These are phyloP conservation scores for Temnothorax longispinosus DNA, from an alignment of 1,140 invertebrate genomes.

Conservation along the genomic window DNA sequence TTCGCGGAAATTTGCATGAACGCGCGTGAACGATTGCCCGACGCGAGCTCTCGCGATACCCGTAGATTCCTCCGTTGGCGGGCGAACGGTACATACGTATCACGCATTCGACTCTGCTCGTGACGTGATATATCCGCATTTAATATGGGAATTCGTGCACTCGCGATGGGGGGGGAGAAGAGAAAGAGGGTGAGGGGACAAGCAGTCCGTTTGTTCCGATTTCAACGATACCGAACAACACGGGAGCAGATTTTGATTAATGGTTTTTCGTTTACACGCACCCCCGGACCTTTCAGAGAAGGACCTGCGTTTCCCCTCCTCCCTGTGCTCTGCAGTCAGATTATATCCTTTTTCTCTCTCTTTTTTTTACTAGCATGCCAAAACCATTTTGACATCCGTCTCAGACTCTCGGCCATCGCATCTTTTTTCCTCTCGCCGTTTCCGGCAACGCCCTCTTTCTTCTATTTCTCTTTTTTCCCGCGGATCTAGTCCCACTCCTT, in stretches of 20 bases:
- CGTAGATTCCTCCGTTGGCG: slow-evolving; percentile 34
- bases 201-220: slow-evolving; percentile 68
- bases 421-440: slow-evolving; percentile 9
- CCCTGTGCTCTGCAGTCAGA: too few relatives aligned
- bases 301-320: background rate
- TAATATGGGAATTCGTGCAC: slow-evolving; percentile 72
- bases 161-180: slow-evolving; percentile 5
- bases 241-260: slow-evolving; percentile 68
- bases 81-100: slow-evolving; percentile 32
- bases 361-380: background rate
- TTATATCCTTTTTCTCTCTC: background rate
- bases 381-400: slow-evolving; percentile 30
- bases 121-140: slow-evolving; percentile 73
- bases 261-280: slow-evolving; percentile 66
- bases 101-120: slow-evolving; percentile 59
- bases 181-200: background rate
- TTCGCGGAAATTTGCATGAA: slow-evolving; percentile 56
- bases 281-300: slow-evolving; percentile 45
- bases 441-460: background rate
- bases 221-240: slow-evolving; percentile 71
- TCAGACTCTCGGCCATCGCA: slow-evolving; percentile 4
- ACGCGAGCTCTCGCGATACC: slow-evolving; percentile 31
- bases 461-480: background rate
- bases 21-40: slow-evolving; percentile 45
- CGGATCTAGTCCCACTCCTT: background rate